These are phyloP conservation scores for Deroplatys truncata DNA, from an alignment of 2,888 invertebrate genomes.

Conservation along the genomic window DNA sequence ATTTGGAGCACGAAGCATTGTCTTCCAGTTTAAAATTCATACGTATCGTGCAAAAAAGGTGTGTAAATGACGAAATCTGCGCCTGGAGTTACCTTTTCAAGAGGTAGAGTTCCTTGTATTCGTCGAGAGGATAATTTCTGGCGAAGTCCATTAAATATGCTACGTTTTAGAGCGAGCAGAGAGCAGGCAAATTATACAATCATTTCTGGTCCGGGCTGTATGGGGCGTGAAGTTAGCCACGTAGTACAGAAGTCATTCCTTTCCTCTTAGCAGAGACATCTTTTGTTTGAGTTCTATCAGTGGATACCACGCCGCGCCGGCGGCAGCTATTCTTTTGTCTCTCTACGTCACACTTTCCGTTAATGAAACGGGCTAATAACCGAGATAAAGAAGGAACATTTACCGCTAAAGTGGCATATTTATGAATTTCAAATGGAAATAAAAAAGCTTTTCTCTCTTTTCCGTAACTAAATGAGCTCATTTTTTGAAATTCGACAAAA, in stretches of 20 bases:
- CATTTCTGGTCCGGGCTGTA: neutral
- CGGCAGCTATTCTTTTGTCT: neutral
- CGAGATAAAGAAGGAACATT: neutral
- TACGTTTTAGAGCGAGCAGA: too few species aligned
- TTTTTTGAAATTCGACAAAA: neutral
- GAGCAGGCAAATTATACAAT: neutral
- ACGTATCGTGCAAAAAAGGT: too few species aligned
- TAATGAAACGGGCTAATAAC: neutral
- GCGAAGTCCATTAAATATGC: too few species aligned
- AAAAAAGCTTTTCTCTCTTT: neutral
- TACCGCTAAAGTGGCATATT: neutral
- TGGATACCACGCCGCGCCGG: neutral
- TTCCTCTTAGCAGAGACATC: neutral
- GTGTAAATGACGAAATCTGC: too few species aligned
- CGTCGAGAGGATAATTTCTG: too few species aligned
- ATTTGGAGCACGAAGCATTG: too few species aligned
- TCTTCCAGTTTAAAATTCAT: too few species aligned
- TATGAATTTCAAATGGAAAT: neutral
- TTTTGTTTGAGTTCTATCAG: neutral
- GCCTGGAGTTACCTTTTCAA: too few species aligned
- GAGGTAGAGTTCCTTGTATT: too few species aligned
- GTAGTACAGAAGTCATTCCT: neutral
- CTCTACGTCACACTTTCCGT: neutral
- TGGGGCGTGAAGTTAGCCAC: neutral
- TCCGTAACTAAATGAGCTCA: neutral